phyloP scores from a whole-genome alignment of 2,888 invertebrate species.

The Lasioglossum lativentre region DNA sequence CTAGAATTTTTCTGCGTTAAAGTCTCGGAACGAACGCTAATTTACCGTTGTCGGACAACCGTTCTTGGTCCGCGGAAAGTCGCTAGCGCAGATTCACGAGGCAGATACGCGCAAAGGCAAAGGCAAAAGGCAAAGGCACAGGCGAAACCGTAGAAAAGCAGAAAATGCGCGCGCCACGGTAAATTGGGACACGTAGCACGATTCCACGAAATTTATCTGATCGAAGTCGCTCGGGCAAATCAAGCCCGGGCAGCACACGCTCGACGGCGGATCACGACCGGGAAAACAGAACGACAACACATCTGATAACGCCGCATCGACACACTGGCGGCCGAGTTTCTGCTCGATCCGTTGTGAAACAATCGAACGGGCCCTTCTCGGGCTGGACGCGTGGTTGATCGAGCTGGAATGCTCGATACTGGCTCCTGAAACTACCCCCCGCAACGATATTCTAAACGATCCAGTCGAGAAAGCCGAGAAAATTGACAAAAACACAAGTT shows the following conservation, averaged over 20 bases:
- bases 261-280: constrained; percentile 50
- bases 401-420: not conserved
- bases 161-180: constrained; percentile 53
- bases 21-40: constrained; percentile 18
- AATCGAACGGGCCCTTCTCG: constrained; percentile 24
- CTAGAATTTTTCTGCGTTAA: not conserved
- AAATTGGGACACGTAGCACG: constrained; percentile 64
- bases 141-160: constrained; percentile 45
- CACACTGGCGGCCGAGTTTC: constrained; percentile 31
- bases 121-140: not conserved
- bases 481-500: not conserved
- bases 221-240: constrained; percentile 61
- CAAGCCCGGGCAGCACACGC: constrained; percentile 46
- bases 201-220: constrained; percentile 69
- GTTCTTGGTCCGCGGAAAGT: constrained; percentile 14
- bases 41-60: constrained; percentile 33
- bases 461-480: not conserved
- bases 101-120: constrained; percentile 37
- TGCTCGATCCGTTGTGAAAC: constrained; percentile 57
- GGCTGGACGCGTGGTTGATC: not conserved
- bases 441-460: not conserved
- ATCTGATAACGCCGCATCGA: constrained; percentile 63
- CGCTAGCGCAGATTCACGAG: constrained; percentile 35
- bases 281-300: constrained; percentile 62
- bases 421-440: not conserved